Evolutionary conservation across 2,113 vertebrate genomes (phyloP), one percentile per base, ranked within the genome.

Genomic region (Hemibagrus wyckioides): DNA sequence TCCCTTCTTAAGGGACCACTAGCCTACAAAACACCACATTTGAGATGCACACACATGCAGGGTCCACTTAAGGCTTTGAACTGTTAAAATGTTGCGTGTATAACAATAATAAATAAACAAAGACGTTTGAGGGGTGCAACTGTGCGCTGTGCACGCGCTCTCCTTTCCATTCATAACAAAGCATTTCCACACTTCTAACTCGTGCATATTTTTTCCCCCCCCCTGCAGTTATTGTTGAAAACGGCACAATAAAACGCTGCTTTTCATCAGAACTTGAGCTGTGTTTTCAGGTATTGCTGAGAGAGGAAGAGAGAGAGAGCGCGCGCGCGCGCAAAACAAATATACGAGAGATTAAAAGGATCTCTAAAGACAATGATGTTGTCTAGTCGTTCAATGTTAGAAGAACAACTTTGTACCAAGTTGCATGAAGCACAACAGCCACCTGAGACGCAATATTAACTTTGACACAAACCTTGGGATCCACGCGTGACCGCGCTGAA

Each of bases 401-500:
- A 8, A 50, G 39, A 50, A 19, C 39, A 83, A 71, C 44, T 83
- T 83, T 59, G 15, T 41, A 5, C 14, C 0, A 52, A n/a, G 13
- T n/a, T 25, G 56, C 4, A 48, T 65, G 5, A 21, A 28, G 2
- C 36, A 8, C 4, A 25, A 23, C 0, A 81, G 14, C n/a, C 33
- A 71, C 28, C 4, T 14, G 30, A 67, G 65, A 87, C 61, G 9
- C n/a, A 23, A 28, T 57, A 84, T 52, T 1, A 59, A 79, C 30
- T 21, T 56, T 33, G 63, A 88, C 80, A 94, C 96, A 91, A 83
- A 97, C 97, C 97, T 92, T 95, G 89, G 23, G 90, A 90, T 89
- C 25, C 91, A 6, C 10, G 69, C 87, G 93, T 89, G 88, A 85
- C 54, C 3, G 75, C 15, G 83, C 94, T 89, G 30, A 94, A 91